Base-by-base conservation (phyloP, 1,140 invertebrate genomes). In the Lerema accius region DNA sequence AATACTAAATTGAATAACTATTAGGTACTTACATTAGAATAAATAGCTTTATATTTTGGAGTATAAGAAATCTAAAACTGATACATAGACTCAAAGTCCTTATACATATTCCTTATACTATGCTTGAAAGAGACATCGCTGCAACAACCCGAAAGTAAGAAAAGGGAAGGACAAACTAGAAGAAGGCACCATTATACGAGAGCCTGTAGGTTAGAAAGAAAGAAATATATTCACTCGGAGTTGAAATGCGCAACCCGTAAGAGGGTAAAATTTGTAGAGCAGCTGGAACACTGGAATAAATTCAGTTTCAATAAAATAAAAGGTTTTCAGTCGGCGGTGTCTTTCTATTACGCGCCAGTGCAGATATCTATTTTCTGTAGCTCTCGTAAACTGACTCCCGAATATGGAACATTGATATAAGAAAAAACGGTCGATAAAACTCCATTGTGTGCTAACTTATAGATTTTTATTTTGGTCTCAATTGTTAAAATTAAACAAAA, bases 281-380 rank as follows among this genome's bases (percentile, higher is more conserved):
- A 79, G 72, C 74, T 77, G 77, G 67, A 58, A 58, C 39, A 59
- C 50, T 39, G 56, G 69, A 55, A 70, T 70, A 71, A 70, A 67
- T 76, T 73, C 64, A 72, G 78, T 79, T 80, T 78, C 75, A 78
- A 80, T 78, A 78, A 78, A 76, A 77, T 77, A 69, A 73, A 66
- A 65, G 58, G 61, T 58, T 70, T 69, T 63, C 75, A 67, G 64
- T 53, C 37, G 55, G 51, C 64, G 56, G 48, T 48, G 45, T 55
- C 40, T 69, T 71, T 65, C 58, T 55, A 66, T 66, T 58, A 32
- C 53, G 42, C 39, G 9, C 40, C 19, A 28, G 11, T 26, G 40
- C 39, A 53, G 32, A 39, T 19, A 3, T 7, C 32, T 15, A 35
- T 14, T 40, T 9, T 15, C 19, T 42, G 14, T 39, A 7, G 28